Evolutionary conservation across 2,113 vertebrate genomes (phyloP), one percentile per base, ranked within the genome.

Genomic region (Lates calcarifer): DNA sequence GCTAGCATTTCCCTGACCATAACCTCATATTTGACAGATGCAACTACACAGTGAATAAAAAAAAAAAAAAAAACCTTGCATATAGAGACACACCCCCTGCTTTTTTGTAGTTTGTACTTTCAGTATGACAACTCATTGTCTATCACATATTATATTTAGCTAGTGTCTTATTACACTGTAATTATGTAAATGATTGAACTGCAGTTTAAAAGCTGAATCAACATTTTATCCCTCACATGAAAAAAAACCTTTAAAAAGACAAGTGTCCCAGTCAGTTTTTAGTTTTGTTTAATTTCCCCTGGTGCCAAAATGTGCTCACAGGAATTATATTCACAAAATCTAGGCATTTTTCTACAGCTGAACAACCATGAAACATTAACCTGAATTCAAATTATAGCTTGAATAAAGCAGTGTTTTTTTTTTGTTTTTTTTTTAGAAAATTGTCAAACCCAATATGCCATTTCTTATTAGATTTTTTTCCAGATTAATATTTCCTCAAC

Each of bases 401-500:
- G 6, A 87, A 75, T 72, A 65, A 71, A 70, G 13, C 29, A 14
- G 7, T 9, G 4, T 11, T 39, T 78, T 81, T n/a, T n/a, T n/a
- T n/a, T n/a, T n/a, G n/a, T n/a, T n/a, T n/a, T n/a, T n/a, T n/a
- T n/a, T 81, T 65, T 35, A 82, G 43, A 57, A 81, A 89, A 57
- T 60, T 60, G 81, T 85, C 73, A 75, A 86, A 73, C 35, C 45
- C 26, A 58, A 84, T 74, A 10, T 72, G 55, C 11, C 8, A 39
- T 71, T 67, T 79, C 79, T 60, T 45, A 86, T 84, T 74, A 74
- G 24, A 74, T 76, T 81, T 67, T 79, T 47, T n/a, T 45, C 12
- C 13, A 55, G 47, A 82, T 84, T 83, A 85, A 82, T 86, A 83
- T 70, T 37, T 37, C 65, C 79, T 71, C 69, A 9, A 39, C 75